Conservation (phyloP, 2,888 invertebrate species). For the Microctonus aethiopoides region DNA sequence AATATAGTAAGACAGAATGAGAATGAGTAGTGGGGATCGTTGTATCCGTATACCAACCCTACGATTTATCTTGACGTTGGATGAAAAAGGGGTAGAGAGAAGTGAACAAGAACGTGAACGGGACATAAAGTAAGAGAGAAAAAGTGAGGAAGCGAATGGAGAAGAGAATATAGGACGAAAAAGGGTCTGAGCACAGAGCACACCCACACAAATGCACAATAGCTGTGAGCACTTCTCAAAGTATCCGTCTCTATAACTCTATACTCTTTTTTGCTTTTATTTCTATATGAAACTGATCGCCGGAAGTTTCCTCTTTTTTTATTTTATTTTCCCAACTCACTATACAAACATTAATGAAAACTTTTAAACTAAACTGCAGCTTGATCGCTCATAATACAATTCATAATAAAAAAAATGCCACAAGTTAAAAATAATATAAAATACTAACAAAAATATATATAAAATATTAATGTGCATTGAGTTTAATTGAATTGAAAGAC, state of each 20-base stretch:
- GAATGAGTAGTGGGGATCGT: neutral
- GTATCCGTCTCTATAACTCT: neutral
- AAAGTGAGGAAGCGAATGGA: conserved; percentile 17
- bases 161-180: conserved; percentile 17
- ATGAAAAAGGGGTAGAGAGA: conserved; percentile 26
- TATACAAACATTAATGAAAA: neutral
- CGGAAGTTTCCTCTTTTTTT: neutral
- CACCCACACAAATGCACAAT: neutral
- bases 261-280: neutral
- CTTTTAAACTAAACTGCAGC: neutral
- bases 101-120: conserved; percentile 44
- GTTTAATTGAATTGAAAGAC: neutral
- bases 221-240: conserved; percentile 2
- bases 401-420: conserved; percentile 4
- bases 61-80: conserved; percentile 31
- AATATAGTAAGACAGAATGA: conserved; percentile 23
- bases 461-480: neutral
- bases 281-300: neutral
- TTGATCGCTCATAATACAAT: neutral
- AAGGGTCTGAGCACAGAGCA: conserved; percentile 12
- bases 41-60: conserved; percentile 18
- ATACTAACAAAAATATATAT: too few species aligned
- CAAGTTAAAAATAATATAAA: too few species aligned
- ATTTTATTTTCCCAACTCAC: neutral
- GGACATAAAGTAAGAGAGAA: neutral